These are phyloP conservation scores for Pocillopora grandis DNA, from an alignment of 92 coral and sea anemone species.

Conservation along the genomic window DNA sequence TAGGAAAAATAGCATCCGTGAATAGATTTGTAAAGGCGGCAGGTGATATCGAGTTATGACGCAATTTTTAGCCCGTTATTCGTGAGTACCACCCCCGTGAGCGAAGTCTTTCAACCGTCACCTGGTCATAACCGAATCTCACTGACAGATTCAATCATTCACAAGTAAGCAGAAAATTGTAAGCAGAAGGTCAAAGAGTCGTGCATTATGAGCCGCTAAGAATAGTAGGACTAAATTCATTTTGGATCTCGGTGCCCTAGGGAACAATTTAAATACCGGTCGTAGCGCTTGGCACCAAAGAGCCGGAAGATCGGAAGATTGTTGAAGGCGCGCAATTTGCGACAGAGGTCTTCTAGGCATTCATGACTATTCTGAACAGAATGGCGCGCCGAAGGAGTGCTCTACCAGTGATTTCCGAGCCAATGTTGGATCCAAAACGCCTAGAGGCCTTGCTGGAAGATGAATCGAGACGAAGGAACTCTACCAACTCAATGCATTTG, in stretches of 20 bases:
- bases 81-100: background rate
- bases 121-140: background rate
- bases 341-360: background rate
- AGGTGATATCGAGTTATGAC: background rate
- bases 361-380: background rate
- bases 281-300: background rate
- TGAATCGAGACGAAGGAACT: conserved; percentile 29
- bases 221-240: background rate
- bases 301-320: background rate
- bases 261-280: background rate
- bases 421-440: conserved; percentile 31
- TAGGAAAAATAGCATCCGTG: background rate
- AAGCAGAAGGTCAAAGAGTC: conserved; percentile 10
- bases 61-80: too few species aligned
- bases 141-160: conserved; percentile 14
- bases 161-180: background rate
- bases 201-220: background rate
- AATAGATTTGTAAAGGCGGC: background rate
- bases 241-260: background rate
- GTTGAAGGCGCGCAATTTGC: background rate
- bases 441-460: conserved; percentile 12
- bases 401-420: conserved; percentile 58
- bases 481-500: conserved; percentile 11
- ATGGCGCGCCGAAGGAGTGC: conserved; percentile 57
- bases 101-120: background rate